These are phyloP conservation scores for Castor canadensis DNA, from an alignment of 2,113 vertebrate genomes.

Conservation along the genomic window DNA sequence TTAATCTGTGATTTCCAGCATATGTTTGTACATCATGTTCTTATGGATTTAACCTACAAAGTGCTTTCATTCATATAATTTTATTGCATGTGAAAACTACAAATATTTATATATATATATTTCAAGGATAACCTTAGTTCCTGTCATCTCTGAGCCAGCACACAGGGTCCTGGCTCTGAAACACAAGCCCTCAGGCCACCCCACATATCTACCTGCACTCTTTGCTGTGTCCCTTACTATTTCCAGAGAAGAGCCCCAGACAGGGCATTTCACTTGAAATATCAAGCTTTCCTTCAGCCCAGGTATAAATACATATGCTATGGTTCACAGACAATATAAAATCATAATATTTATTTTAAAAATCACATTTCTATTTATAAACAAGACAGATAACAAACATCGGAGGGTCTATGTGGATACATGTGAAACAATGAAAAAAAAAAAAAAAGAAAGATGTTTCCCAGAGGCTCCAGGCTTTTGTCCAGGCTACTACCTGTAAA, in stretches of 20 bases:
- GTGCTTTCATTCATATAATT: neutral
- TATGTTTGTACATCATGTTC: neutral
- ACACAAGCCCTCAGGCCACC: too few species aligned
- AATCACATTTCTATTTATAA: neutral
- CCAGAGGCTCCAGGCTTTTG: too few species aligned
- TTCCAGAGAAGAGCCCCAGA: neutral
- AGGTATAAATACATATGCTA: neutral
- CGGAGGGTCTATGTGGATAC: neutral
- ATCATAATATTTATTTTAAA: neutral
- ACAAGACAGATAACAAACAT: neutral
- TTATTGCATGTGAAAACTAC: neutral
- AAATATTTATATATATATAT: neutral
- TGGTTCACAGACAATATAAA: neutral
- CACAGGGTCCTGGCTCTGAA: too few species aligned
- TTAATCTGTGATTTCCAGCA: too few species aligned
- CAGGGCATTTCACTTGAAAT: neutral
- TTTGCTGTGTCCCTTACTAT: neutral
- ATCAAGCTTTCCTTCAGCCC: neutral
- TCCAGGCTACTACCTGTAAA: too few species aligned
- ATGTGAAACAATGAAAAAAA: too few species aligned
- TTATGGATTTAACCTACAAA: neutral
- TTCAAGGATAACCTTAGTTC: neutral
- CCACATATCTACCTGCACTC: neutral
- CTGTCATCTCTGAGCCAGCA: too few species aligned
- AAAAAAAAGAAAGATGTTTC: too few species aligned